Base-by-base conservation (phyloP, 2,888 invertebrate genomes). In the Eupithecia exiguata region DNA sequence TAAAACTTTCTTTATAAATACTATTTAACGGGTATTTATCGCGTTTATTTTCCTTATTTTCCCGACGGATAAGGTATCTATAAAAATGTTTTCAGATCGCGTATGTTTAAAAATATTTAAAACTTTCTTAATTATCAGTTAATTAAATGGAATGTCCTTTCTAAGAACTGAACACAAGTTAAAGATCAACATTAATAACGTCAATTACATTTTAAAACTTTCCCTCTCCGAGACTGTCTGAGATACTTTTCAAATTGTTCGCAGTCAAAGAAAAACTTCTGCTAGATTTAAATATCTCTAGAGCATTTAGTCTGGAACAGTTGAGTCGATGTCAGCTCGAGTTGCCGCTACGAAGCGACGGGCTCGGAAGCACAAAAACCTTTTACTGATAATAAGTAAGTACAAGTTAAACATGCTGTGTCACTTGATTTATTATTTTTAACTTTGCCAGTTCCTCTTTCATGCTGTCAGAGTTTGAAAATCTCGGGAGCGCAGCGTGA, bases 221-320 rank as follows among this genome's bases (percentile, higher is more conserved):
- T 84, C 82, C 80, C 81, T 81, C 79, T 83, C 81, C 77, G 79
- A 78, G 83, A 83, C 80, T 77, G 81, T 77, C 80, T 78, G 76
- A 77, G 72, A 82, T 84, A 84, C 81, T 77, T 82, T 82, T 83
- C 79, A 83, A 87, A 86, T 84, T 87, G 87, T 88, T 85, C 82
- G 75, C 76, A 82, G 82, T 85, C 81, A 82, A 86, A 86, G 85
- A 86, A 88, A 87, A 88, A 87, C 84, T 87, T 87, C 79, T 84
- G 81, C 84, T 85, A 85, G 86, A 90, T 89, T 91, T 89, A 88
- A 91, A 88, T 87, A 89, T 91, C 91, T 88, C 90, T 79, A 74
- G 89, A 88, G 89, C 85, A 88, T 91, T 91, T 88, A 85, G 84
- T 79, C 80, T 77, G 78, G 80, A 77, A 84, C 81, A 78, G 82